Base-by-base conservation (phyloP, 2,888 invertebrate species). In the Tachina lurida region DNA sequence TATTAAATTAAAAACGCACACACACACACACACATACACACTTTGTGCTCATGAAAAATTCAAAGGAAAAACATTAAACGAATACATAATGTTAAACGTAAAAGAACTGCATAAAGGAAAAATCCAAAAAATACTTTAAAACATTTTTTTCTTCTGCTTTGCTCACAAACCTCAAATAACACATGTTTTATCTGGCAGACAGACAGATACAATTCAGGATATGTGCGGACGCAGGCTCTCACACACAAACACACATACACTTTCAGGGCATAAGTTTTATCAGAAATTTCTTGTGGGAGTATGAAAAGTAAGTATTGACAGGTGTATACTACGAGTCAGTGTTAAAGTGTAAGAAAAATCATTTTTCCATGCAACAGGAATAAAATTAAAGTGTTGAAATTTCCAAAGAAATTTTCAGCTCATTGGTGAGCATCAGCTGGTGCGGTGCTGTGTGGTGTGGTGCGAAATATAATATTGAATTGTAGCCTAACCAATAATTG, bases 301-400 rank as follows among this genome's bases (percentile, higher is more conserved):
- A 31, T 31, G 7, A 31, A 31, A 31, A 7, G 31, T 31, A 81
- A 9, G 19, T 75, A 67, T 54, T 60, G 74, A 39, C 67, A 81
- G 67, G 68, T 75, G 62, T 45, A 62, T 65, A 60, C 52, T 12
- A 49, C 47, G 58, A 12, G 54, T 19, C 9, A 56, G 56, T 65
- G 47, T 56, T 22, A 19, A 68, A 75, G 15, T 52, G 19, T 13
- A 43, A 54, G 9, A 65, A 49, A n/a, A 58, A 67, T 60, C n/a
- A n/a, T 10, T 54, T 43, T 54, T 41, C 43, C 63, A 58, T 56
- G 17, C 62, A 71, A 67, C 12, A 22, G n/a, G 60, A 65, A 49
- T 73, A 22, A 73, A 73, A 74, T 65, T 54, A 19, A 73, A 80
- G 49, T 60, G 31, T 60, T 67, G 43, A 68, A 74, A 74, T 81